phyloP scores from a whole-genome alignment of 2,888 invertebrate genomes.

The Drosophila algonquin region DNA sequence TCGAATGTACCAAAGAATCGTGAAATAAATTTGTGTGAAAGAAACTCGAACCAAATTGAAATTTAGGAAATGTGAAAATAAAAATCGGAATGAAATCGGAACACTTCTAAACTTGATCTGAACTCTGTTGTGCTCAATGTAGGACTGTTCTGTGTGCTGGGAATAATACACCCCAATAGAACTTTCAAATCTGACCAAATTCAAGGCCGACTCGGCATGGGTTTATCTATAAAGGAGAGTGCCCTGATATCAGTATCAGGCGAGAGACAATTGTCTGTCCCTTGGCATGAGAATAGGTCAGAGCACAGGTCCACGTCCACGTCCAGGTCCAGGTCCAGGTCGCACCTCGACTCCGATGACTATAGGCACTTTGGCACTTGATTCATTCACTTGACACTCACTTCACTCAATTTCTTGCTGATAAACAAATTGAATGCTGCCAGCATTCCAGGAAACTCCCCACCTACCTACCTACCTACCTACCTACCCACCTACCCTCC shows the following conservation, averaged over 20 bases:
- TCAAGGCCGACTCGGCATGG: background rate
- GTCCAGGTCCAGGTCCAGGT: too few relatives aligned
- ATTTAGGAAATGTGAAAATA: background rate
- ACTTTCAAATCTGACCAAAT: background rate
- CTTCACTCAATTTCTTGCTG: slow-evolving; percentile 78
- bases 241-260: too few relatives aligned
- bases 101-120: too few relatives aligned
- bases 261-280: too few relatives aligned
- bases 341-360: slow-evolving; percentile 12
- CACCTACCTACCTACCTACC: background rate
- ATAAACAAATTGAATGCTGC: slow-evolving; percentile 83
- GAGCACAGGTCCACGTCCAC: too few relatives aligned
- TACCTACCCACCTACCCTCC: background rate
- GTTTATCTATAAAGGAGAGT: too few relatives aligned
- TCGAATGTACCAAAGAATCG: background rate
- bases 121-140: background rate
- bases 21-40: background rate
- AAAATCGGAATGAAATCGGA: too few relatives aligned
- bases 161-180: background rate
- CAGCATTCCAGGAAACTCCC: slow-evolving; percentile 39
- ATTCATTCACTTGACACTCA: slow-evolving; percentile 77
- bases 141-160: background rate
- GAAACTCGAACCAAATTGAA: background rate
- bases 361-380: slow-evolving; percentile 52
- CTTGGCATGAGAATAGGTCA: too few relatives aligned